phyloP scores from a whole-genome alignment of 2,113 vertebrate species.

The Bubo blakistoni region DNA sequence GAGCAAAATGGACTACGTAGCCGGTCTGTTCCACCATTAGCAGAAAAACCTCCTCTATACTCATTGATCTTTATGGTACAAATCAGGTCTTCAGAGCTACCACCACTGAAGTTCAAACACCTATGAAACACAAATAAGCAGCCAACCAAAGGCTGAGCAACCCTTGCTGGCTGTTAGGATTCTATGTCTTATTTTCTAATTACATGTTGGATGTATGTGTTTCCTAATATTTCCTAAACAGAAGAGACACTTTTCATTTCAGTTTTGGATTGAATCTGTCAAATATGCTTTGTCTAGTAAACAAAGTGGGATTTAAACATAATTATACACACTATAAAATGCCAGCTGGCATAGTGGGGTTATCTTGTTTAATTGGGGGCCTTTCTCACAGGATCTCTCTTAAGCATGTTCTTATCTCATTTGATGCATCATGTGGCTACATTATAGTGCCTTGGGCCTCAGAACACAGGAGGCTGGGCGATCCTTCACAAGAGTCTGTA shows the following conservation, averaged over 20 bases:
- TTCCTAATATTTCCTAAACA: neutral
- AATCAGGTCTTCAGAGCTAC: neutral
- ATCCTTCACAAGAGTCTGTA: neutral
- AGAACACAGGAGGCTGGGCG: neutral
- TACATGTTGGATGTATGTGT: neutral
- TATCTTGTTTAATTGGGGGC: neutral
- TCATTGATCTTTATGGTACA: neutral
- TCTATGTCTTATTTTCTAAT: neutral
- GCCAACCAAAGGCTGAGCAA: neutral
- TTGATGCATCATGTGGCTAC: neutral
- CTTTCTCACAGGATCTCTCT: neutral
- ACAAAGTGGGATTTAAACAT: neutral
- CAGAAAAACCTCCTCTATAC: neutral
- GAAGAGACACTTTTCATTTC: neutral
- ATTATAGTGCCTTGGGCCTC: neutral
- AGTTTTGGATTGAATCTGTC: neutral
- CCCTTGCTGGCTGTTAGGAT: neutral
- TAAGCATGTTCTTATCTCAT: neutral
- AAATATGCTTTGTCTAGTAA: neutral
- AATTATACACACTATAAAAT: neutral
- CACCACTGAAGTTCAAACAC: neutral
- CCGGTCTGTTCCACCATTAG: rapidly evolving
- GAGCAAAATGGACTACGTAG: neutral
- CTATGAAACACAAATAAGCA: neutral
- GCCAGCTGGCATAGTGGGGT: neutral